A percentile compares a stretch with the other conserved stretches of the same genome.
Evolutionary conservation across 2,888 invertebrate species (phyloP).

Genomic region (Eulithis prunata): DNA sequence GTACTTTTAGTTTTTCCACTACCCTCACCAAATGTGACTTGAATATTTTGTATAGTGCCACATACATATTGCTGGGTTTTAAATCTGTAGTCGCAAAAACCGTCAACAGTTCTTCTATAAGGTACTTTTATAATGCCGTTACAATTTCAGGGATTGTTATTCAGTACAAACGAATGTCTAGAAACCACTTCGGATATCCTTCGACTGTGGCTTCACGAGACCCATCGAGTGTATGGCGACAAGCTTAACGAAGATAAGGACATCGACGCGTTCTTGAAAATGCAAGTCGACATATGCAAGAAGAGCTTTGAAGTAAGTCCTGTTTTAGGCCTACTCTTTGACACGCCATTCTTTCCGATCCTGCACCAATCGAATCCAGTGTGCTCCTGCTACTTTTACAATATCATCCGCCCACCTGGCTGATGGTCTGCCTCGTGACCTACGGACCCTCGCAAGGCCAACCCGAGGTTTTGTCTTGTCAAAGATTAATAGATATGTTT

Average conservation of each 20-base stretch:
- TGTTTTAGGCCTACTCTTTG: not conserved
- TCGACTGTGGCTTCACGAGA: conserved; percentile 97
- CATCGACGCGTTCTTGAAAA: conserved; percentile 94
- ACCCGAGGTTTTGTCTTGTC: no score
- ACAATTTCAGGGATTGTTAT: conserved; percentile 90
- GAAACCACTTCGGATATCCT: conserved; percentile 92
- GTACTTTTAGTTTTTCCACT: conserved; percentile 67
- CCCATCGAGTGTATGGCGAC: conserved; percentile 96
- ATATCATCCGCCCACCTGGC: no score
- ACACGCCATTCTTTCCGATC: not conserved
- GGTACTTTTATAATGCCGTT: not conserved
- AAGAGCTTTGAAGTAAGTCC: conserved; percentile 92
- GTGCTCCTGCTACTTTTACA: not conserved
- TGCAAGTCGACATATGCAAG: conserved; percentile 95
- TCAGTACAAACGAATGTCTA: conserved; percentile 94
- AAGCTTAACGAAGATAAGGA: conserved; percentile 96
- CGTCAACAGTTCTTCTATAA: not conserved
- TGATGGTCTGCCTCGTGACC: no score
- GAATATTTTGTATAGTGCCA: no score
- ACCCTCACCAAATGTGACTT: no score
- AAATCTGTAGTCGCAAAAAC: no score
- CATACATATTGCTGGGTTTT: no score
- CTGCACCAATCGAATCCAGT: not conserved
- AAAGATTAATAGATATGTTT: no score
- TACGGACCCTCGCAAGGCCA: no score